A percentile compares a stretch with the other conserved stretches of the same genome.
These are phyloP conservation scores for Istiophorus platypterus DNA, from an alignment of 2,113 vertebrate species.

Conservation along the genomic window DNA sequence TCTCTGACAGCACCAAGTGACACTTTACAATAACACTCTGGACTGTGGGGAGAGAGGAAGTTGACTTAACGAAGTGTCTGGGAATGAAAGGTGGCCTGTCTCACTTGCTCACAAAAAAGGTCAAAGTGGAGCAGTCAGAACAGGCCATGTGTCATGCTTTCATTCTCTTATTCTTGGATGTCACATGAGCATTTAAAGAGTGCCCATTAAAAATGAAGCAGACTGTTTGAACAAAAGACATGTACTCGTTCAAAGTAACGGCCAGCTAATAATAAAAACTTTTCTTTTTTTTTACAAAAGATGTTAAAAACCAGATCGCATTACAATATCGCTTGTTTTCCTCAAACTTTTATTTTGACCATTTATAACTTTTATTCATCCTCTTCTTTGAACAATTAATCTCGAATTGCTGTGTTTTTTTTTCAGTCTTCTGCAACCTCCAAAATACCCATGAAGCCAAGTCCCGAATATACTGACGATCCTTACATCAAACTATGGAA, in stretches of 20 bases:
- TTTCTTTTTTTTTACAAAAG: background rate
- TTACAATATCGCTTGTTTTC: background rate
- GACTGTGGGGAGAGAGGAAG: slow-evolving; percentile 76
- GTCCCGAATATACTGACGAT: background rate
- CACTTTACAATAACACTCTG: slow-evolving; percentile 76
- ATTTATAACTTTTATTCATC: background rate
- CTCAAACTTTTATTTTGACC: background rate
- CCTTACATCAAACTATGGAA: background rate
- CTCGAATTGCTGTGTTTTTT: background rate
- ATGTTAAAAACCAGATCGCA: background rate
- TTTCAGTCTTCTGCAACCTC: background rate
- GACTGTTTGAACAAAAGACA: slow-evolving; percentile 24
- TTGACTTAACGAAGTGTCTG: slow-evolving; percentile 79
- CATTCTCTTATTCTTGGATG: slow-evolving; percentile 28
- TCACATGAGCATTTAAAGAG: slow-evolving; percentile 31
- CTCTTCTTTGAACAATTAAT: background rate
- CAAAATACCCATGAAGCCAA: background rate
- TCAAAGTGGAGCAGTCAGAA: slow-evolving; percentile 70
- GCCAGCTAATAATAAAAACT: background rate
- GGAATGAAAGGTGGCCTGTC: slow-evolving; percentile 77
- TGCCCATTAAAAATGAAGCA: slow-evolving; percentile 12
- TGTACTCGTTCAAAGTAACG: background rate
- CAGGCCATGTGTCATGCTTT: slow-evolving; percentile 45
- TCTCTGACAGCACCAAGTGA: slow-evolving; percentile 77
- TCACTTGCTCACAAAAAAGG: slow-evolving; percentile 70